Conservation (phyloP, 92 coral and sea anemone genomes). For the Ricordea florida region DNA sequence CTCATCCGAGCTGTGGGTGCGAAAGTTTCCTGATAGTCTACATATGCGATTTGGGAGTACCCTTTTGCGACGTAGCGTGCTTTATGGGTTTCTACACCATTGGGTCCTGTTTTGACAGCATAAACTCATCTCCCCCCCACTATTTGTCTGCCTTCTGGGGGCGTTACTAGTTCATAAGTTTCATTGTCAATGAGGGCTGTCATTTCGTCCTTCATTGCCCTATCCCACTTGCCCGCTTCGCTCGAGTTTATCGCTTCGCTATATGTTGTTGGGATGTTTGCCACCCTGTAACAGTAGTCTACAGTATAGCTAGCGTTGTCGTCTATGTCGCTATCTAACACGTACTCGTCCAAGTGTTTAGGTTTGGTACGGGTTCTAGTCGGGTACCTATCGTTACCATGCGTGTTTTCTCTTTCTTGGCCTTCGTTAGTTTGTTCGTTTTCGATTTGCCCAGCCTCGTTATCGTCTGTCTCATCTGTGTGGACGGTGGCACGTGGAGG, state of each 20-base stretch:
- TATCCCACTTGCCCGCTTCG: constrained; percentile 42
- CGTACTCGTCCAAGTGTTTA: constrained; percentile 19
- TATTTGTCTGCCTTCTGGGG: constrained; percentile 38
- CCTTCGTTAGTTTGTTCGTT: background rate
- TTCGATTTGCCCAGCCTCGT: no score
- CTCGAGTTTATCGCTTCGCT: constrained; percentile 33
- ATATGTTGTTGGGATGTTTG: constrained; percentile 25
- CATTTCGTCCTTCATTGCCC: constrained; percentile 52
- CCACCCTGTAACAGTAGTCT: constrained; percentile 38
- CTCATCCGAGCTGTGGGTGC: constrained; percentile 54
- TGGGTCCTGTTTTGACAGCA: constrained; percentile 25
- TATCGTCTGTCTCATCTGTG: background rate
- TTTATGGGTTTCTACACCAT: constrained; percentile 49
- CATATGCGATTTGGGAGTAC: background rate
- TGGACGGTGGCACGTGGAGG: constrained; percentile 1
- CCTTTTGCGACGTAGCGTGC: constrained; percentile 62
- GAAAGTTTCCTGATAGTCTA: constrained; percentile 15
- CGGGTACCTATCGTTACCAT: constrained; percentile 1
- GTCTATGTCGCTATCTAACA: constrained; percentile 14
- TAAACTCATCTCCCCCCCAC: constrained; percentile 64
- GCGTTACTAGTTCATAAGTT: constrained; percentile 33
- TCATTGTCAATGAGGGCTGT: constrained; percentile 36
- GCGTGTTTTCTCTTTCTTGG: background rate
- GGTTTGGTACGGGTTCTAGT: constrained; percentile 27
- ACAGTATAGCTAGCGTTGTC: background rate